Base-by-base conservation (phyloP, 2,888 invertebrate genomes). In the Acleris emargana region DNA sequence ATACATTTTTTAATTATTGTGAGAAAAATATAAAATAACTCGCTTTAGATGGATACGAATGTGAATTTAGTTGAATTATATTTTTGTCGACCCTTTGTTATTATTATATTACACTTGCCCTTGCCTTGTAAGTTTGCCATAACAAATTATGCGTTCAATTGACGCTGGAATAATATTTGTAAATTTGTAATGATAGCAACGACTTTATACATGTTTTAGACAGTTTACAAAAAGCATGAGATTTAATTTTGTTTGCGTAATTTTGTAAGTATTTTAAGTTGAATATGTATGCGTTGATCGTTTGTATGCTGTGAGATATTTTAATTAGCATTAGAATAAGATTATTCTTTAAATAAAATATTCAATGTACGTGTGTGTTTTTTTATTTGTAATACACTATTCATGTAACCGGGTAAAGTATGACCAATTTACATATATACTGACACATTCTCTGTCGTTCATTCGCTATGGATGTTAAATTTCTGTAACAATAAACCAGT, bases 81-180 rank as follows among this genome's bases (percentile, higher is more conserved):
- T 22, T 43, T 11, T 43, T 17, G 20, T 22, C 22, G 38, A 16
- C 45, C n/a, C 22, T 22, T 45, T 57, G 57, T 45, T 57, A 17
- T 45, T n/a, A 16, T 25, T 54, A n/a, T 6, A 20, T 13, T 25
- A 42, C 22, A 22, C 22, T n/a, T 45, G 22, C 67, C 66, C 64
- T 70, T 45, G 71, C 73, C 69, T 25, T 25, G 25, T 45, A 25
- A 38, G 18, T 47, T 42, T 59, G 58, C 58, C 54, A 60, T 59
- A 64, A 22, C 11, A 61, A 17, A 43, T 25, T 51, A 25, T 54
- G 3, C 17, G 9, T 20, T 42, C 42, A 42, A 4, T n/a, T n/a
- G 18, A 51, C 51, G 28, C 43, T 51, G 32, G 9, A 32, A 51
- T 52, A 16, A 25, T 51, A 17, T 49, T n/a, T 58, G 3, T 28